A percentile compares a stretch with the other conserved stretches of the same genome.
Evolutionary conservation across 2,113 vertebrate genomes (phyloP).

Genomic region (Chinchilla lanigera): DNA sequence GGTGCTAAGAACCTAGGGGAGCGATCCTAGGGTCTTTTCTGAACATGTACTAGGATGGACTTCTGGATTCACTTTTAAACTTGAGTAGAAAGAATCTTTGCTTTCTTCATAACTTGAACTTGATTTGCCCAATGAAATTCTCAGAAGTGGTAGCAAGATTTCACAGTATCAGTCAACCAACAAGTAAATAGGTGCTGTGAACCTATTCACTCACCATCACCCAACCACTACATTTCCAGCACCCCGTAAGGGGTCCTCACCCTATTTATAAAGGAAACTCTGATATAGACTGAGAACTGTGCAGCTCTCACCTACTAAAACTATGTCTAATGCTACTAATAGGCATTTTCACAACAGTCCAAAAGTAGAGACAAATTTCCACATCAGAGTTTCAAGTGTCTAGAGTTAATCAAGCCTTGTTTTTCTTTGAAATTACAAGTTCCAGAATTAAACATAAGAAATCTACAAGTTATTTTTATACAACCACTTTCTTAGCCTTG

Average conservation of each 20-base stretch:
- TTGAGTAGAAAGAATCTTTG: not conserved
- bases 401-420: not conserved
- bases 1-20: not conserved
- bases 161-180: not conserved
- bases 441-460: not conserved
- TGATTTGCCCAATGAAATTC: conserved; percentile 53
- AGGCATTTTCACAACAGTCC: not conserved
- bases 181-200: not conserved
- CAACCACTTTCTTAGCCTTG: not conserved
- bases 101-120: conserved; percentile 21
- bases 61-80: conserved; percentile 3
- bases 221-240: not conserved
- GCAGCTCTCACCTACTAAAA: not conserved
- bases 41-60: not conserved
- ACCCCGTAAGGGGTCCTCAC: not conserved
- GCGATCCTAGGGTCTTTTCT: not conserved
- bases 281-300: not conserved
- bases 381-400: not conserved
- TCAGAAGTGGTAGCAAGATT: not conserved
- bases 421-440: not conserved
- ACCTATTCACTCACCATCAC: not conserved
- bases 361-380: not conserved
- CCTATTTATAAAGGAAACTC: not conserved
- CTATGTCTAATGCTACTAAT: not conserved
- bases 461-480: not conserved